These are phyloP conservation scores for Pterostichus niger DNA, from an alignment of 2,888 invertebrate genomes.

Conservation along the genomic window DNA sequence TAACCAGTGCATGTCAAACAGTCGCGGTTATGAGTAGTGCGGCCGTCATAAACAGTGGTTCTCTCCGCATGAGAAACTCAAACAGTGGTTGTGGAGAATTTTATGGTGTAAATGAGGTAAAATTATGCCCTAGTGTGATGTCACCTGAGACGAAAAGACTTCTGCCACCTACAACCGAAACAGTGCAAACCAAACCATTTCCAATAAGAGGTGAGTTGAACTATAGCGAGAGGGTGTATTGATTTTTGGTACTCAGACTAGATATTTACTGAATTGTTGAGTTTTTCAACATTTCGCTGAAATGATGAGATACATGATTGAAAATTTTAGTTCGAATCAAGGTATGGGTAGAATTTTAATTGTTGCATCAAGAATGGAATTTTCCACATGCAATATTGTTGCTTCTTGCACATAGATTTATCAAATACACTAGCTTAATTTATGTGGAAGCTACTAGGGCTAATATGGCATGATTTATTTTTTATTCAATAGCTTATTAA, in stretches of 20 bases:
- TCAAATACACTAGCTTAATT: not conserved
- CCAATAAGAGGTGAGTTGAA: slow-evolving; percentile 86
- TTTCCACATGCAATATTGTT: slow-evolving; percentile 30
- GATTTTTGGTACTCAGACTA: slow-evolving; percentile 1
- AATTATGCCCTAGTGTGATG: slow-evolving; percentile 84
- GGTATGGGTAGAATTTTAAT: slow-evolving; percentile 45
- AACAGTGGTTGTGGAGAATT: slow-evolving; percentile 67
- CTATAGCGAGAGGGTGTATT: slow-evolving; percentile 14
- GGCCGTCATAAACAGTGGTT: slow-evolving; percentile 74
- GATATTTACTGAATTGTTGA: slow-evolving; percentile 28
- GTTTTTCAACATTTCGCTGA: slow-evolving; percentile 17
- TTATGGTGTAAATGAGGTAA: slow-evolving; percentile 73
- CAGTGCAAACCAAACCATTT: slow-evolving; percentile 93
- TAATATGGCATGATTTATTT: slow-evolving; percentile 11
- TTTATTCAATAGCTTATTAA: slow-evolving; percentile 20
- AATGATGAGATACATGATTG: slow-evolving; percentile 41
- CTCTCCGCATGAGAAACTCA: slow-evolving; percentile 75
- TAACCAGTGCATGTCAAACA: slow-evolving; percentile 62
- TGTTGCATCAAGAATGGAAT: slow-evolving; percentile 42
- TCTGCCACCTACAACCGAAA: slow-evolving; percentile 89
- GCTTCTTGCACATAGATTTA: slow-evolving; percentile 31
- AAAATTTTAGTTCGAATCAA: slow-evolving; percentile 48
- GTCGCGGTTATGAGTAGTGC: slow-evolving; percentile 72
- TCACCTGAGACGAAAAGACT: slow-evolving; percentile 84
- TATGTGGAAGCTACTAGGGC: not conserved